Percentiles rank a stretch among this genome's conserved stretches.
phyloP scores from a whole-genome alignment of 2,888 invertebrate species.

The Drosophila flavopinicola region DNA sequence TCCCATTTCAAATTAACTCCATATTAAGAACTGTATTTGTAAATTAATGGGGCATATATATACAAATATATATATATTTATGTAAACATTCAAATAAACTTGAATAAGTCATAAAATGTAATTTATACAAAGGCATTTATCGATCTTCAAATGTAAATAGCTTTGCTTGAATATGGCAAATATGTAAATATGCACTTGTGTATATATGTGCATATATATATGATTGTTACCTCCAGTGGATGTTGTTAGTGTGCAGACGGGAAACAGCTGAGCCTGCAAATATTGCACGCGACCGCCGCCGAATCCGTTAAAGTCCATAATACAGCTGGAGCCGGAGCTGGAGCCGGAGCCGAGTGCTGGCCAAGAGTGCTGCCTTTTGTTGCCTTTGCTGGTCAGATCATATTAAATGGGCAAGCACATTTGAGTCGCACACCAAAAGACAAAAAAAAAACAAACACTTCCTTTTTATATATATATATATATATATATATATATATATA shows the following conservation, averaged over 20 bases:
- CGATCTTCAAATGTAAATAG: no score
- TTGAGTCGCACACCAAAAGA: no score
- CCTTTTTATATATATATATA: no score
- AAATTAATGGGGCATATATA: no score
- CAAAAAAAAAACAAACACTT: no score
- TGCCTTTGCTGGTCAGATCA: slow-evolving; percentile 19
- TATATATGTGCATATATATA: background rate
- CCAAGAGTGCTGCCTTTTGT: background rate
- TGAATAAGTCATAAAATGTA: no score
- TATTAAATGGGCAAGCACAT: background rate
- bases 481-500: no score
- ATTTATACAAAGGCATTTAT: no score
- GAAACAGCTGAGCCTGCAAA: slow-evolving; percentile 84
- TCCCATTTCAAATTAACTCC: no score
- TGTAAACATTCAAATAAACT: no score
- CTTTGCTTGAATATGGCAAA: background rate
- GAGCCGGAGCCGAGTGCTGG: background rate
- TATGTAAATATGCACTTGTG: background rate
- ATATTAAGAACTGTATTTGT: no score
- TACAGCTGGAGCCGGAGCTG: background rate
- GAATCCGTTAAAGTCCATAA: slow-evolving; percentile 67
- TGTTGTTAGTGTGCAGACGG: slow-evolving; percentile 82
- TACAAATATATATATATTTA: no score
- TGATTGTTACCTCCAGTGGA: slow-evolving; percentile 73
- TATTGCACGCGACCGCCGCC: slow-evolving; percentile 82